A percentile compares a stretch with the other conserved stretches of the same genome.
Conservation (phyloP, 1,140 invertebrate species). For the Lanistes nyassanus region DNA sequence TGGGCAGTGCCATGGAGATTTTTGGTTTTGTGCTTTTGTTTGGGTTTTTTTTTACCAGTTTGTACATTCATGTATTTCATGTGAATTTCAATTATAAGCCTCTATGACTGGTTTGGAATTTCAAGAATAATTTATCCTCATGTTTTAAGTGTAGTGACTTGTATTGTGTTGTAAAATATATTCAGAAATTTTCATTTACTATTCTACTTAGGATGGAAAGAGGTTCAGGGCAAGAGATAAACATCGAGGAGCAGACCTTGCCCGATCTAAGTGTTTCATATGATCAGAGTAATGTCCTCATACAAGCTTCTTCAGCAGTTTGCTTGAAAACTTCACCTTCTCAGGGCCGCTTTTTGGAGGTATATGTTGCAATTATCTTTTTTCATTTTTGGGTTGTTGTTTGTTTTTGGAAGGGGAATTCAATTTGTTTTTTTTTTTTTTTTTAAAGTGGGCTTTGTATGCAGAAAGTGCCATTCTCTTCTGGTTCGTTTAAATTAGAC, state of each 20-base stretch:
- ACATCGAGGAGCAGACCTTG: neutral
- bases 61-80: too few relatives aligned
- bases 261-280: slow-evolving; percentile 23
- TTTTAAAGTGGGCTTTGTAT: neutral
- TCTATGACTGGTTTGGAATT: neutral
- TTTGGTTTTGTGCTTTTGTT: too few relatives aligned
- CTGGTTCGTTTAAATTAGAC: neutral
- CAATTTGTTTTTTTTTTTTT: neutral
- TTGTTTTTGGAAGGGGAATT: neutral
- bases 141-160: neutral
- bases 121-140: neutral
- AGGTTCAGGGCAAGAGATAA: neutral
- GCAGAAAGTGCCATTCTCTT: neutral
- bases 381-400: neutral
- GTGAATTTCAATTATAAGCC: too few relatives aligned
- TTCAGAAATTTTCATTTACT: neutral
- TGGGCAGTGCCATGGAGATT: too few relatives aligned
- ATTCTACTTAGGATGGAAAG: neutral
- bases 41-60: too few relatives aligned
- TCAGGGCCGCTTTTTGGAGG: slow-evolving; percentile 76
- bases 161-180: neutral
- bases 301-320: slow-evolving; percentile 52
- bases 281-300: slow-evolving; percentile 39
- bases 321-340: slow-evolving; percentile 38
- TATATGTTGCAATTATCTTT: slow-evolving; percentile 52